Evolutionary conservation across 1,140 invertebrate genomes (phyloP).

Genomic region (Drosophila funebris): DNA sequence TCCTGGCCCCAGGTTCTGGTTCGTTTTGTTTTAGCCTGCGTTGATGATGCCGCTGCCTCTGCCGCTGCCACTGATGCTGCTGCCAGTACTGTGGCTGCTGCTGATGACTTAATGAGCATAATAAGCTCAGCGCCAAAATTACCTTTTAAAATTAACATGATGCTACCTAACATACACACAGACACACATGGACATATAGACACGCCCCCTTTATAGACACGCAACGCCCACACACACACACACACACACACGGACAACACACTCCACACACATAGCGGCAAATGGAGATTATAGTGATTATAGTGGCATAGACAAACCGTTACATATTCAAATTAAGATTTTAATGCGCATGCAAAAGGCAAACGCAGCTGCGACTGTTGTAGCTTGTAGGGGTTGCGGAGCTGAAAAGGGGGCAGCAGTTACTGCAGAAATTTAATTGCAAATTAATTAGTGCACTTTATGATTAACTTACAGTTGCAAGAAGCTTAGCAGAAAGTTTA

Average conservation of each 20-base stretch:
- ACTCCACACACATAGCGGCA: conserved; percentile 23
- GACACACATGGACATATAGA: no score
- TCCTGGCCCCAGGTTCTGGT: conserved; percentile 20
- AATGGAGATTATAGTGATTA: conserved; percentile 62
- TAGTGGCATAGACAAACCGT: conserved; percentile 73
- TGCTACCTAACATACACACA: conserved; percentile 37
- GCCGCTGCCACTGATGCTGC: background rate
- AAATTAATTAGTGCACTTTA: conserved; percentile 67
- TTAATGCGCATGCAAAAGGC: conserved; percentile 70
- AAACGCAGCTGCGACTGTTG: conserved; percentile 17
- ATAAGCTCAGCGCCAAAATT: conserved; percentile 79
- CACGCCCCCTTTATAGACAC: conserved; percentile 9
- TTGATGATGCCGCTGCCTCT: background rate
- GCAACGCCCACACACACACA: conserved; percentile 17
- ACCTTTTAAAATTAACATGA: conserved; percentile 82
- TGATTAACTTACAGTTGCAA: conserved; percentile 45
- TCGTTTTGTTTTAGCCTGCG: conserved; percentile 34
- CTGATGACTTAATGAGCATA: conserved; percentile 82
- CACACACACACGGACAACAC: conserved; percentile 19
- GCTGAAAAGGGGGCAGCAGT: background rate
- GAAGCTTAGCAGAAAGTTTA: conserved; percentile 9
- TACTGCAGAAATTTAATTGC: conserved; percentile 54
- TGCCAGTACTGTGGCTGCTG: conserved; percentile 11
- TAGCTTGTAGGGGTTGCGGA: background rate
- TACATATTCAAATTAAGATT: conserved; percentile 81